These are phyloP conservation scores for Stenopsyche tienmushanensis DNA, from an alignment of 1,140 invertebrate genomes.

Conservation along the genomic window DNA sequence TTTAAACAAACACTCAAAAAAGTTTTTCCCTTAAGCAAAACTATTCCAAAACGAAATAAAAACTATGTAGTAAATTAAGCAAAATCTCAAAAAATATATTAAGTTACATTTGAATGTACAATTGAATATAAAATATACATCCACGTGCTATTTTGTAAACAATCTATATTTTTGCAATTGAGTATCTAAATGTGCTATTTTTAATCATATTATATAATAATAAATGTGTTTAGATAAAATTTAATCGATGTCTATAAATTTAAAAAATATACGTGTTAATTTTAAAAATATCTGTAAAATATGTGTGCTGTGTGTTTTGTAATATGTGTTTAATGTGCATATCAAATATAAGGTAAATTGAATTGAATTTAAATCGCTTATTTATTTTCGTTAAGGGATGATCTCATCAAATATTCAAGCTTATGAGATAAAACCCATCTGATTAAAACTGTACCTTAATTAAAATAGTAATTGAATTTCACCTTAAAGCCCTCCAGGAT, in stretches of 20 bases:
- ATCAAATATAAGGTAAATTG: background rate
- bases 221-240: background rate
- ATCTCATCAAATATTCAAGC: too few relatives aligned
- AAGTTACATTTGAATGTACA: background rate
- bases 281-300: background rate
- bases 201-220: background rate
- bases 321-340: background rate
- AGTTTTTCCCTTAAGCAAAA: background rate
- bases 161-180: too few relatives aligned
- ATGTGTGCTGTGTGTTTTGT: background rate
- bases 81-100: background rate
- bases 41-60: conserved; percentile 1
- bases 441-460: too few relatives aligned
- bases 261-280: background rate
- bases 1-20: background rate
- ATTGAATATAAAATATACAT: too few relatives aligned
- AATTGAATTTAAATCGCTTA: background rate
- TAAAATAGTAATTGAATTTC: too few relatives aligned
- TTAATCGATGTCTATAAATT: background rate
- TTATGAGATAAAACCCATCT: too few relatives aligned
- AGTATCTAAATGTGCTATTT: background rate
- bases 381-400: too few relatives aligned
- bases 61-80: background rate
- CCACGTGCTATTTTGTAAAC: too few relatives aligned
- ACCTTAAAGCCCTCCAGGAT: too few relatives aligned